Conservation (phyloP, 2,797 vertebrate genomes). For the Clarias fuscus region DNA sequence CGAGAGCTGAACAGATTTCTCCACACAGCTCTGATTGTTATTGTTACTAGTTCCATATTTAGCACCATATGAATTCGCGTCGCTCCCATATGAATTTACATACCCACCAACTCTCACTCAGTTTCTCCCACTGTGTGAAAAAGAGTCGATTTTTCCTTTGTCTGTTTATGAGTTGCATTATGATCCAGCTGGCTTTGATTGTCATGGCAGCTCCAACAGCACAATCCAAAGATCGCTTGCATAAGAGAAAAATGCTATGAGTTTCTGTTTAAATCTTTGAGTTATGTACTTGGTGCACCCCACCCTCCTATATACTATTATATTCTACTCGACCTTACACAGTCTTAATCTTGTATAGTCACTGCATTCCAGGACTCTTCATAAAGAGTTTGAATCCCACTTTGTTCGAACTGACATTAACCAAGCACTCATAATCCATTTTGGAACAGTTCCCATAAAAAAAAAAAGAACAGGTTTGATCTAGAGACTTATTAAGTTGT, state of each 20-base stretch:
- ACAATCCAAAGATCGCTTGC: constrained; percentile 46
- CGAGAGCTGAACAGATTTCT: constrained; percentile 23
- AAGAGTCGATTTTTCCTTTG: constrained; percentile 32
- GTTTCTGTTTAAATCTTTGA: constrained; percentile 49
- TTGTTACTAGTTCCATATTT: constrained; percentile 29
- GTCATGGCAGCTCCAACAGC: constrained; percentile 40
- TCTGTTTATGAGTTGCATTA: constrained; percentile 49
- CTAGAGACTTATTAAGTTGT: constrained; percentile 36
- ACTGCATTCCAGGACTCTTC: constrained; percentile 46
- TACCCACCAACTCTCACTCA: constrained; percentile 22
- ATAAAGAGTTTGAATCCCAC: constrained; percentile 37
- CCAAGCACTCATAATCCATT: constrained; percentile 48
- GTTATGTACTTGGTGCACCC: constrained; percentile 50
- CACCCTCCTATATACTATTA: constrained; percentile 50
- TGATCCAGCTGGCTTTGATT: constrained; percentile 54
- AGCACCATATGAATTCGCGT: constrained; percentile 22
- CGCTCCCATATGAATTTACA: constrained; percentile 30
- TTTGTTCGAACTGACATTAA: constrained; percentile 33
- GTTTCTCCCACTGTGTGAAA: constrained; percentile 38
- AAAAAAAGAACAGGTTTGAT: constrained; percentile 12
- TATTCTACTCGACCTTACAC: constrained; percentile 38
- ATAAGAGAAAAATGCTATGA: constrained; percentile 46
- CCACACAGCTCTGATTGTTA: constrained; percentile 22
- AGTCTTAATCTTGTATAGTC: constrained; percentile 46
- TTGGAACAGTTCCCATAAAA: constrained; percentile 25